Evolutionary conservation across 1,140 invertebrate species (phyloP).

Genomic region (Trypoxylus dichotomus): DNA sequence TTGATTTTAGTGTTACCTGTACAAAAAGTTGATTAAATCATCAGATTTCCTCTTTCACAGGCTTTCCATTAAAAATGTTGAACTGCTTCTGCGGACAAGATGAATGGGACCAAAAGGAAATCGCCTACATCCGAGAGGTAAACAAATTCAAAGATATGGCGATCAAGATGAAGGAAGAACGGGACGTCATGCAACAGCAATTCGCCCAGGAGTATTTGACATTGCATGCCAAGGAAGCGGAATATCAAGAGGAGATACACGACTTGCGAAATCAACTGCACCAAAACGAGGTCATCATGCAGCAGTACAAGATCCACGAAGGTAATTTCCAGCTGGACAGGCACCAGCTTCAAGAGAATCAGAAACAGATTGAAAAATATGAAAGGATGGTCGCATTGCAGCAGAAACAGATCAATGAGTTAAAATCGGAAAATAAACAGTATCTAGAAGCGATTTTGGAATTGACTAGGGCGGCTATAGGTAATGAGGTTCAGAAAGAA

Average conservation of each 20-base stretch:
- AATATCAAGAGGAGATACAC: neutral
- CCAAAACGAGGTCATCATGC: constrained; percentile 10
- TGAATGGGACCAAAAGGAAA: neutral
- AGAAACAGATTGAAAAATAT: neutral
- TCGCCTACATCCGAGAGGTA: constrained; percentile 8
- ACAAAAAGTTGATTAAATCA: too few relatives aligned
- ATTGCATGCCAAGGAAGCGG: neutral
- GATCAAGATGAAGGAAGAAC: neutral
- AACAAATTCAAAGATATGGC: constrained; percentile 7
- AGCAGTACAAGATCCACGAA: constrained; percentile 22
- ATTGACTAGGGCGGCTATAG: neutral
- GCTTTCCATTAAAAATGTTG: neutral
- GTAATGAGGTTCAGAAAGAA: neutral
- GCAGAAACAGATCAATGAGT: neutral
- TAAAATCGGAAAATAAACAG: neutral
- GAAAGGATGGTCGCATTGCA: neutral
- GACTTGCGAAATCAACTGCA: constrained; percentile 5
- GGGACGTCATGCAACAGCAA: neutral
- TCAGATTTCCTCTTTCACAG: too few relatives aligned
- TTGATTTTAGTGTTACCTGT: too few relatives aligned
- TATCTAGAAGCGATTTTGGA: neutral
- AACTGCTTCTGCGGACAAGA: neutral
- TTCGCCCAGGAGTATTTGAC: neutral
- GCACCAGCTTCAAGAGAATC: constrained; percentile 2
- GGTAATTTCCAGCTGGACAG: constrained; percentile 21